Conservation (phyloP, 2,113 vertebrate genomes). For the Galeopterus variegatus region DNA sequence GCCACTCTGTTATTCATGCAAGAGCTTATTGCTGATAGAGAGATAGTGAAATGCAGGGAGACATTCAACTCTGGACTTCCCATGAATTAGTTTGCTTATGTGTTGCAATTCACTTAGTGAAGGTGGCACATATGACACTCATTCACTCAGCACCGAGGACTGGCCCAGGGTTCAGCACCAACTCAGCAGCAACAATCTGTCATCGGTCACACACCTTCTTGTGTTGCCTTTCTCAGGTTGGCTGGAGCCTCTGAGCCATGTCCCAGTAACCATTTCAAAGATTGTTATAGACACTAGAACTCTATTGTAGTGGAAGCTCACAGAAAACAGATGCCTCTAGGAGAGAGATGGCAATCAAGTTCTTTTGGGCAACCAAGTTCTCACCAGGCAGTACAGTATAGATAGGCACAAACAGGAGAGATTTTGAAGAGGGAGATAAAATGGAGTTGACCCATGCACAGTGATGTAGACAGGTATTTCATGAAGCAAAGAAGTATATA, state of each 20-base stretch:
- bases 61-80: not conserved
- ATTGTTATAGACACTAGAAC: not conserved
- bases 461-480: not conserved
- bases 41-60: not conserved
- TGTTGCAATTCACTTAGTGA: not conserved
- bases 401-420: not conserved
- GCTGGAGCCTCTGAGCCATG: not conserved
- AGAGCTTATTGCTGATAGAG: not conserved
- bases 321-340: conserved; percentile 16
- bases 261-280: conserved; percentile 47
- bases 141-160: conserved; percentile 40
- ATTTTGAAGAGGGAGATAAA: not conserved
- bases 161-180: conserved; percentile 10
- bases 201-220: conserved; percentile 66
- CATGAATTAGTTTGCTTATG: not conserved
- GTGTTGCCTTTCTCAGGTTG: conserved; percentile 32
- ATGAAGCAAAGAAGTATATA: not conserved
- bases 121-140: conserved; percentile 38
- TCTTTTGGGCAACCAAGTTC: not conserved
- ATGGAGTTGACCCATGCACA: not conserved
- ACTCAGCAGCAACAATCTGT: conserved; percentile 56
- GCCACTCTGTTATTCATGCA: not conserved
- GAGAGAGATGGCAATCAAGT: not conserved
- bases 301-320: conserved; percentile 32
- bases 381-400: not conserved